Evolutionary conservation across 2,888 invertebrate species (phyloP).

Genomic region (Dendrolimus pini): DNA sequence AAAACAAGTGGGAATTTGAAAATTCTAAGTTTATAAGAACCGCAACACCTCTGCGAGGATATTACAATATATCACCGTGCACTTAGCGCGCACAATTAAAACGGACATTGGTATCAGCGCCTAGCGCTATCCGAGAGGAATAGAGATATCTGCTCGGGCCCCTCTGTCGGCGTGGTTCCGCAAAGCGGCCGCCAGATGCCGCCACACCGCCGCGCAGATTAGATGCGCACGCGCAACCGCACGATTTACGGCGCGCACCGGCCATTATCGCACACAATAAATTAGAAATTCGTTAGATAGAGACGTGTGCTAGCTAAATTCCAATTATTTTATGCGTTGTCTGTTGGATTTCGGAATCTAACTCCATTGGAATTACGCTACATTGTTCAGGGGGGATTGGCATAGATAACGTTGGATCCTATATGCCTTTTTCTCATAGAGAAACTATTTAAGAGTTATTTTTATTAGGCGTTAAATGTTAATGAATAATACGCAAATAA

Average conservation of each 20-base stretch:
- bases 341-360: neutral
- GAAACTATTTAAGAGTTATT: too few relatives aligned
- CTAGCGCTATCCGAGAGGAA: neutral
- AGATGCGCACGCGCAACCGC: conserved; percentile 57
- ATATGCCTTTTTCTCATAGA: too few relatives aligned
- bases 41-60: neutral
- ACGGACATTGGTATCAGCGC: neutral
- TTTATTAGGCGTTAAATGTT: too few relatives aligned
- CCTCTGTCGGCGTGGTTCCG: conserved; percentile 16
- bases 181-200: conserved; percentile 72
- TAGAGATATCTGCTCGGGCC: neutral
- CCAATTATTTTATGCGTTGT: conserved; percentile 53
- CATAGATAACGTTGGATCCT: too few relatives aligned
- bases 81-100: neutral
- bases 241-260: conserved; percentile 60
- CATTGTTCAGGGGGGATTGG: neutral
- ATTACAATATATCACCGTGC: neutral
- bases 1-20: too few relatives aligned
- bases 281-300: conserved; percentile 76
- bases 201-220: conserved; percentile 45
- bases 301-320: conserved; percentile 51
- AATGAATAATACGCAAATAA: too few relatives aligned
- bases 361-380: neutral
- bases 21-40: too few relatives aligned
- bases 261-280: conserved; percentile 63